phyloP scores from a whole-genome alignment of 2,113 vertebrate genomes.

The Planiliza haematocheilus region DNA sequence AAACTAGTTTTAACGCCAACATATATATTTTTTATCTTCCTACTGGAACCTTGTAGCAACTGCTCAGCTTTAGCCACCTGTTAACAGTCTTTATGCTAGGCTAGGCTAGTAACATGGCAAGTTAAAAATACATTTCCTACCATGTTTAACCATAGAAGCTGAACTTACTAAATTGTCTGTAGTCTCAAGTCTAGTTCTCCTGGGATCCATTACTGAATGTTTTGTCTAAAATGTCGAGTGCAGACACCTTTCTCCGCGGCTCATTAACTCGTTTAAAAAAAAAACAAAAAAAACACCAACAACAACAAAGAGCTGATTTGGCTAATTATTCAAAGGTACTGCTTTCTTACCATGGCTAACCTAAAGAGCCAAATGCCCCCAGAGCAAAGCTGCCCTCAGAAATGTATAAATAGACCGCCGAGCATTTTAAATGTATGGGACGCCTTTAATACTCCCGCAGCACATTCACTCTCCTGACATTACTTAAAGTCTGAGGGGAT shows the following conservation, averaged over 20 bases:
- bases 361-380: not conserved
- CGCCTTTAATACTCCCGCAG: constrained; percentile 22
- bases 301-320: constrained; percentile 22
- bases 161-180: too few relatives aligned
- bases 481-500: constrained; percentile 60
- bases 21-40: too few relatives aligned
- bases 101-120: too few relatives aligned
- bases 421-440: constrained; percentile 16
- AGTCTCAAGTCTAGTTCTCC: not conserved
- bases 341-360: not conserved
- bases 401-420: constrained; percentile 29
- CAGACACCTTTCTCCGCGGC: constrained; percentile 9
- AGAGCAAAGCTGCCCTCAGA: not conserved
- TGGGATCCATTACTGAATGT: constrained; percentile 31
- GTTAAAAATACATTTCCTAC: too few relatives aligned
- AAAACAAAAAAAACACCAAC: too few relatives aligned
- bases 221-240: constrained; percentile 34
- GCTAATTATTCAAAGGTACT: constrained; percentile 54
- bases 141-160: too few relatives aligned
- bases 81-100: too few relatives aligned
- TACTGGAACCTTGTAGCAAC: too few relatives aligned
- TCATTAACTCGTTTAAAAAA: constrained; percentile 34
- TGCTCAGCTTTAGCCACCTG: too few relatives aligned
- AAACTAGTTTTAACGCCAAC: too few relatives aligned
- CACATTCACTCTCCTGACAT: constrained; percentile 43